Evolutionary conservation across 2,888 invertebrate genomes (phyloP).

Genomic region (Portevinia maculata): DNA sequence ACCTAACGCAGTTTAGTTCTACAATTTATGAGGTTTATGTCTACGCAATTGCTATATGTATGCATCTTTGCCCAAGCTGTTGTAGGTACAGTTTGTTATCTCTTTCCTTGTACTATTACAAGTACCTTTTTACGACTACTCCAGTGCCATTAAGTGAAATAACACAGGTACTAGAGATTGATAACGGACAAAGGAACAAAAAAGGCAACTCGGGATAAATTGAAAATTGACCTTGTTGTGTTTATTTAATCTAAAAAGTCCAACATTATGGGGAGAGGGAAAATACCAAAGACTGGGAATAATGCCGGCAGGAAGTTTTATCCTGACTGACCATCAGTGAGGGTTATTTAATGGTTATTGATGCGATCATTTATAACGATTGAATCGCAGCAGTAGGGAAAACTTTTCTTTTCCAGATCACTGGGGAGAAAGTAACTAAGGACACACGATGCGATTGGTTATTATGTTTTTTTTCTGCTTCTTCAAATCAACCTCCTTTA

Average conservation of each 20-base stretch:
- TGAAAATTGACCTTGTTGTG: constrained; percentile 65
- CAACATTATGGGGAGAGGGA: constrained; percentile 42
- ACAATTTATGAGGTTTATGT: constrained; percentile 70
- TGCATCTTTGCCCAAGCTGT: constrained; percentile 44
- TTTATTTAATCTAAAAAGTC: constrained; percentile 57
- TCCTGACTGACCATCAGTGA: constrained; percentile 76
- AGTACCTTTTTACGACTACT: constrained; percentile 70
- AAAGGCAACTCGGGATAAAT: constrained; percentile 58
- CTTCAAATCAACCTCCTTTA: constrained; percentile 42
- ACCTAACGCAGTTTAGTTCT: constrained; percentile 73
- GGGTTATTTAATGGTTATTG: constrained; percentile 77
- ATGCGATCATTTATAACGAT: constrained; percentile 76
- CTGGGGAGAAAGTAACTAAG: constrained; percentile 43
- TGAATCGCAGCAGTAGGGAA: constrained; percentile 63
- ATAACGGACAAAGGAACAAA: constrained; percentile 59
- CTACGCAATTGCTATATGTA: constrained; percentile 61
- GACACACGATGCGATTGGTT: constrained; percentile 50
- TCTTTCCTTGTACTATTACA: constrained; percentile 58
- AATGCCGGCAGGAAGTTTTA: constrained; percentile 76
- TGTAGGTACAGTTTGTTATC: constrained; percentile 58
- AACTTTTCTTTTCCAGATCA: constrained; percentile 51
- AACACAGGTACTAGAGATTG: constrained; percentile 71
- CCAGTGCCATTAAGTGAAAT: constrained; percentile 72
- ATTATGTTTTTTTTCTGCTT: constrained; percentile 29
- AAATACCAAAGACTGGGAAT: constrained; percentile 54